Conservation (phyloP, 1,140 invertebrate genomes). For the Trissolcus basalis region DNA sequence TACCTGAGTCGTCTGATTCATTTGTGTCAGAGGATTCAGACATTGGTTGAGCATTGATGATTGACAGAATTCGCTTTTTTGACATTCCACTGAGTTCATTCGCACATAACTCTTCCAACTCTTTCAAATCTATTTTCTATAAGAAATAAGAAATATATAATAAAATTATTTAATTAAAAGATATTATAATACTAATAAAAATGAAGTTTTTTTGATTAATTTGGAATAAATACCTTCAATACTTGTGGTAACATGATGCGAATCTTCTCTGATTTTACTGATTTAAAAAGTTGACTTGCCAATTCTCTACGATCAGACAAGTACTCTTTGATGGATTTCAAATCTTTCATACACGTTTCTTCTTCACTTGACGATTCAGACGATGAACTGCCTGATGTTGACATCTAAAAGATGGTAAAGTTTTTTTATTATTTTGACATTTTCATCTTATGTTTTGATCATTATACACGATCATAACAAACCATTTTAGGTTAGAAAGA, state of each 20-base stretch:
- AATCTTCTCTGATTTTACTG: slow-evolving; percentile 73
- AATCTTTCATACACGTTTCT: slow-evolving; percentile 66
- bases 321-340: slow-evolving; percentile 75
- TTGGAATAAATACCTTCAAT: slow-evolving; percentile 64
- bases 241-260: slow-evolving; percentile 73
- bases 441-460: too few species aligned
- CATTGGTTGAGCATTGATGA: slow-evolving; percentile 71
- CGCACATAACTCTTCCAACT: slow-evolving; percentile 71
- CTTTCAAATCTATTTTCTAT: slow-evolving; percentile 69
- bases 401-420: slow-evolving; percentile 17
- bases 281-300: slow-evolving; percentile 71
- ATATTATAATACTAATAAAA: not conserved
- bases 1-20: slow-evolving; percentile 72
- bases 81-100: slow-evolving; percentile 75
- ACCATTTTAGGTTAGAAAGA: slow-evolving; percentile 11
- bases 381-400: slow-evolving; percentile 54
- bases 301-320: slow-evolving; percentile 68
- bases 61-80: slow-evolving; percentile 66
- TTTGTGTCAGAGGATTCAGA: slow-evolving; percentile 71
- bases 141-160: slow-evolving; percentile 8
- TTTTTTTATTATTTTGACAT: too few species aligned
- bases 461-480: too few species aligned
- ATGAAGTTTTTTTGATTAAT: not conserved
- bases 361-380: slow-evolving; percentile 66
- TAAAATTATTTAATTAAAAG: not conserved